Evolutionary conservation across 2,113 vertebrate species (phyloP).

Genomic region (Pipra filicauda): DNA sequence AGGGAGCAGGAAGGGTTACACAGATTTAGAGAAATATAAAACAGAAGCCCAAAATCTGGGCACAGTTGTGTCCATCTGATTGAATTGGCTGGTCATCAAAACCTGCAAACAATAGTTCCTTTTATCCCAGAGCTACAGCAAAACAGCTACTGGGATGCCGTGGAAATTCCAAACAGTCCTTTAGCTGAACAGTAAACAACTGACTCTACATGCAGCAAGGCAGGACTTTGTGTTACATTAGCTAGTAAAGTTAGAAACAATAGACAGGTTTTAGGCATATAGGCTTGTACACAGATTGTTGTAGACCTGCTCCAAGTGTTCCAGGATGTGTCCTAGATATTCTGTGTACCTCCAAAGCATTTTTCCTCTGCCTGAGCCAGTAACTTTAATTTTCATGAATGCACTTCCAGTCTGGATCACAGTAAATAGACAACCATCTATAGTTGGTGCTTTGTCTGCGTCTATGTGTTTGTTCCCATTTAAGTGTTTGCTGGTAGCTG

Average conservation of each 20-base stretch:
- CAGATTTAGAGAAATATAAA: neutral
- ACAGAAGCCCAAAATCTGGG: slow-evolving; percentile 11
- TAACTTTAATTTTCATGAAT: neutral
- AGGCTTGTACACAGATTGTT: neutral
- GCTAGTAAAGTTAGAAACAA: neutral
- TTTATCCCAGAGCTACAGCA: neutral
- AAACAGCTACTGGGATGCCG: neutral
- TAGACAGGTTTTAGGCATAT: neutral
- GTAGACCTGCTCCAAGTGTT: neutral
- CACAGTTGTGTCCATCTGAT: neutral
- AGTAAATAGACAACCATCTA: neutral
- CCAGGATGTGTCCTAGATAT: neutral
- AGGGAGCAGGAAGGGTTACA: neutral
- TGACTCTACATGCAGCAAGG: neutral
- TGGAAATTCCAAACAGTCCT: slow-evolving; percentile 41
- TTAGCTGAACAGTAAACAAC: neutral
- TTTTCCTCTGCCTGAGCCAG: neutral
- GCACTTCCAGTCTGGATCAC: neutral
- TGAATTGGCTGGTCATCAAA: slow-evolving; percentile 26
- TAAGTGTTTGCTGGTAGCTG: neutral
- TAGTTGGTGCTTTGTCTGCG: neutral
- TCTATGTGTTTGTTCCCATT: neutral
- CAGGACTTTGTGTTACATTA: neutral
- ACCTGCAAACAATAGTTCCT: slow-evolving; percentile 6
- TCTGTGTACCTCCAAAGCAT: neutral